These are phyloP conservation scores for Cantharis lateralis DNA, from an alignment of 2,888 invertebrate species.

Conservation along the genomic window DNA sequence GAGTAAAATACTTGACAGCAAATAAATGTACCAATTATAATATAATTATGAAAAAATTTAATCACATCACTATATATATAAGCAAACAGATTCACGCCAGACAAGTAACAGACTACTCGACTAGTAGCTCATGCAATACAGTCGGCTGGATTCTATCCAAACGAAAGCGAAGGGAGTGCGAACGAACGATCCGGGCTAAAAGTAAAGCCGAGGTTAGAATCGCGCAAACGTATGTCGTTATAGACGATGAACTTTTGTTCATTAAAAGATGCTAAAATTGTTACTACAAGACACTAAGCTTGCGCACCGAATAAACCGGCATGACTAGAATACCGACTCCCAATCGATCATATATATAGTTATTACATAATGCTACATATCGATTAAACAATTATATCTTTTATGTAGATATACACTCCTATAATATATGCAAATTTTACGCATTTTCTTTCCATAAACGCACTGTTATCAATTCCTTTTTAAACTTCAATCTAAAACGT, in stretches of 20 bases:
- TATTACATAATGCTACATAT: conserved; percentile 28
- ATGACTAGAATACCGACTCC: conserved; percentile 31
- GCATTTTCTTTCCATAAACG: conserved; percentile 5
- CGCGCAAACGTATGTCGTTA: conserved; percentile 37
- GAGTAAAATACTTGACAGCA: conserved; percentile 9
- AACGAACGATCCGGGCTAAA: conserved; percentile 37
- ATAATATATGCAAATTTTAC: conserved; percentile 3
- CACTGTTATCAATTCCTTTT: background rate
- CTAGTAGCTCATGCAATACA: conserved; percentile 29
- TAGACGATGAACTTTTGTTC: conserved; percentile 37
- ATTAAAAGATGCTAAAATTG: conserved; percentile 35
- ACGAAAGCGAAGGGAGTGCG: conserved; percentile 41
- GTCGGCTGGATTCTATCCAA: conserved; percentile 37
- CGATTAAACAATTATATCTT: background rate
- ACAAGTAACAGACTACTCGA: conserved; percentile 31
- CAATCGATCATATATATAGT: conserved; percentile 32
- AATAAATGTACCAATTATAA: background rate
- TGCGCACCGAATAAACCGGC: conserved; percentile 29
- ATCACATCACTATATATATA: conserved; percentile 31
- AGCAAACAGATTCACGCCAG: conserved; percentile 26
- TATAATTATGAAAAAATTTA: conserved; percentile 7
- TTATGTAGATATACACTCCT: background rate
- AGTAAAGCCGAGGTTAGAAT: conserved; percentile 37
- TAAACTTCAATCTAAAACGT: background rate
- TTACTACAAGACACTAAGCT: conserved; percentile 29